Evolutionary conservation across 2,113 vertebrate genomes (phyloP), one percentile per base, ranked within the genome.

Genomic region (Pelusios castaneus): DNA sequence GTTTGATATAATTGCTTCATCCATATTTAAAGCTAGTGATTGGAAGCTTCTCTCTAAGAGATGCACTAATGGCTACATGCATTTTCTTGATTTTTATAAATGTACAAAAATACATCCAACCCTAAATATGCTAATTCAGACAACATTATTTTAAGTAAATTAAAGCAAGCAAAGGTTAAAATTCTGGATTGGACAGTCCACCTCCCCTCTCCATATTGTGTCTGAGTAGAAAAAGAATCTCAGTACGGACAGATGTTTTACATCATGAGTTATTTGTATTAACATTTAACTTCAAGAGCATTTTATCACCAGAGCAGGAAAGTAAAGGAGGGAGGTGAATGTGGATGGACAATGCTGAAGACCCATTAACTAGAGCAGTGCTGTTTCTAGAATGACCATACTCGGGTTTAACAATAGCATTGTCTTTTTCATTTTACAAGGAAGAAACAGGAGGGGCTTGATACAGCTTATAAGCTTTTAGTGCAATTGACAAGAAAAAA

Each of bases 401-500:
- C 90, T 89, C 83, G 27, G 45, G 80, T 90, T 94, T 84, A 94
- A 91, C 51, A 92, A 76, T 73, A 93, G 83, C 34, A 31, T 0
- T 1, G 0, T 87, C 80, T 82, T 78, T 56, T 52, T 80, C 87
- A 63, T 82, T 97, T 91, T 84, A 91, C 82, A 95, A 92, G 76
- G 51, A 89, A 91, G 89, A 78, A 95, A 87, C 19, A 90, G 81
- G 96, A 95, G n/a, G 34, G 63, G 25, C 52, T 96, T 92, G 82
- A 90, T 94, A 67, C 43, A 90, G 84, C 81, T 95, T 92, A 96
- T 67, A 92, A 94, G 86, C 29, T 84, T 92, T 89, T 79, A 80
- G 75, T 43, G 24, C 95, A 92, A 97, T 49, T 94, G 96, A 97
- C 93, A 96, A 95, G 85, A 85, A 94, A 95, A 88, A 84, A 84